Base-by-base conservation (phyloP, 2,113 vertebrate species). In the Labrus mixtus region DNA sequence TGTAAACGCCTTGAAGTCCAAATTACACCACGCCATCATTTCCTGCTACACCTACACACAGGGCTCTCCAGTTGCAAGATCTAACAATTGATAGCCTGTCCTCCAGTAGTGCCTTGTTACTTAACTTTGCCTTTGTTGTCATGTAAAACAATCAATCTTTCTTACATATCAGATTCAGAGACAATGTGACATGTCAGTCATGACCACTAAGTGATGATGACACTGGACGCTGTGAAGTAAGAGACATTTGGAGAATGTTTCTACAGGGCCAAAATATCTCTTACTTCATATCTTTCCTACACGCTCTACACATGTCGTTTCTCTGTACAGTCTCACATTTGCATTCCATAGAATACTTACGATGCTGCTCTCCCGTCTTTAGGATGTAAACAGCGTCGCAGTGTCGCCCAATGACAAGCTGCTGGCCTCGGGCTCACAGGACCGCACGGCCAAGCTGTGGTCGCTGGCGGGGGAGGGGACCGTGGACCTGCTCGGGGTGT, bases 341-440 rank as follows among this genome's bases (percentile, higher is more conserved):
- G 0, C 10, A 37, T 56, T 25, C 4, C 17, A 15, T 12, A 13
- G 1, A 43, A 46, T 16, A 17, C 45, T 17, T 11, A 16, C 12
- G 9, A 43, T 11, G 10, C n/a, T 45, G 15, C 11, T 57, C 2
- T 25, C 1, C 16, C 10, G 2, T 16, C 16, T 56, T 12, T 63
- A 99, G 98, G 98, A 99, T 56, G 90, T 99, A 19, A 99, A 99
- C 94, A 98, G 97, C 0, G 93, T 99, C 60, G 92, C 95, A 0
- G 80, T 99, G 10, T 97, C 98, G 3, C 98, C 98, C 4, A 99
- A 99, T 0, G 97, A 99, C 94, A 97, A 96, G 81, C 95, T 99
- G 84, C 68, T 99, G 54, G 98, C 96, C 8, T 97, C 97, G 0
- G 97, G 97, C 71, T 99, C 98, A 0, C 98, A 99, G 93, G 98